Conservation (phyloP, 2,113 vertebrate species). For the Merops nubicus region DNA sequence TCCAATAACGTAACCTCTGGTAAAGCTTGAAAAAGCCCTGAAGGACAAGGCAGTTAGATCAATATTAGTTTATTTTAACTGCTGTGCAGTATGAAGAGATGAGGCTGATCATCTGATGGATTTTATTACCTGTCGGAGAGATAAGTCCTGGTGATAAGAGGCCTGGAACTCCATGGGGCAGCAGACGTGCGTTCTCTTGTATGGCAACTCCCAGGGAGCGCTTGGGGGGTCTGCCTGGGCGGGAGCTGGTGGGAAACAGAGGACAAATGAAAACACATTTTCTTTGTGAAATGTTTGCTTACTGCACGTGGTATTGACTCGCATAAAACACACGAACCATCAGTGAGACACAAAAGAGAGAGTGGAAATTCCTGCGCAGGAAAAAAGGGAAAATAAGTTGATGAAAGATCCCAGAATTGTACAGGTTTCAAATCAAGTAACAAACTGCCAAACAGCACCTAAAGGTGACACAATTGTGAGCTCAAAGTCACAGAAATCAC, state of each 20-base stretch:
- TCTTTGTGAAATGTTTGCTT: background rate
- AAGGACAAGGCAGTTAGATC: conserved; percentile 81
- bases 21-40: conserved; percentile 75
- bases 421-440: background rate
- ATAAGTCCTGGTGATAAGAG: conserved; percentile 90
- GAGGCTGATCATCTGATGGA: conserved; percentile 56
- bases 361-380: background rate
- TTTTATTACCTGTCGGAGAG: conserved; percentile 88
- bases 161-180: conserved; percentile 86
- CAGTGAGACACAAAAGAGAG: accelerated
- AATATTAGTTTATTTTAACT: conserved; percentile 84
- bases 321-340: accelerated
- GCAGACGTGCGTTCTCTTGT: conserved; percentile 84
- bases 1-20: conserved; percentile 82
- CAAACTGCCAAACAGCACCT: background rate
- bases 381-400: background rate
- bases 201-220: conserved; percentile 85
- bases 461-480: background rate
- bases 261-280: conserved; percentile 35
- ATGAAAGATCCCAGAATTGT: background rate
- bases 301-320: background rate
- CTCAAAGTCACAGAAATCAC: background rate
- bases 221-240: conserved; percentile 92
- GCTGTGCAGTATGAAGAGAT: conserved; percentile 60
- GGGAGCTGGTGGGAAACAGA: conserved; percentile 81